Base-by-base conservation (phyloP, 2,888 invertebrate species). In the Tyria jacobaeae region DNA sequence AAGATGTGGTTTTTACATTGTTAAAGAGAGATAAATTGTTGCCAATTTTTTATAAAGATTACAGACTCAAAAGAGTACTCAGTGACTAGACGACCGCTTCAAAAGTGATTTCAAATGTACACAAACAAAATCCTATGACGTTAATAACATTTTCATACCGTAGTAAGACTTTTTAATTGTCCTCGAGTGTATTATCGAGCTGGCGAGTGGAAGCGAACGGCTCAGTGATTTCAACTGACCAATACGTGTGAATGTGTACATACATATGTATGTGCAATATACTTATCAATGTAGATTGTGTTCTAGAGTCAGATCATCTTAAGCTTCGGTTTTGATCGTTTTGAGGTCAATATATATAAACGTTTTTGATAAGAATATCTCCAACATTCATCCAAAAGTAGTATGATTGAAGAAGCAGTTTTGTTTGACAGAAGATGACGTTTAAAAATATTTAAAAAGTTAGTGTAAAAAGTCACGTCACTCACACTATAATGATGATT, bases 181-280 rank as follows among this genome's bases (percentile, higher is more conserved):
- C 70, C 80, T 60, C 68, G 47, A 71, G 66, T 78, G 78, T 72
- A 71, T 70, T 53, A 70, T 71, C 67, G 49, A 14, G 9, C 21
- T 31, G 31, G 39, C 39, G 15, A 37, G 41, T 35, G 51, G 17
- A 35, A 44, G 60, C 54, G 60, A 64, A 60, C 64, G 50, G 70
- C 62, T 74, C 80, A 73, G 34, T 75, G 79, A 63, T 68, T 79
- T 62, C 58, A 54, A 68, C 71, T 62, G 66, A 27, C 51, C 73
- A 62, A 54, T 62, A 61, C 44, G 57, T 47, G 58, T 47, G 56
- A 62, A 68, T 39, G 37, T 35, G 44, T 60, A 31, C 37, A 31
- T 12, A 24, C 27, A 48, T 35, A 15, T 27, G 12, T 24, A 60
- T n/a, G n/a, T n/a, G n/a, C n/a, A 24, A n/a, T 39, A 41, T 7